Evolutionary conservation across 2,888 invertebrate species (phyloP), one percentile per base, ranked within the genome.

Genomic region (Tenodera sinensis): DNA sequence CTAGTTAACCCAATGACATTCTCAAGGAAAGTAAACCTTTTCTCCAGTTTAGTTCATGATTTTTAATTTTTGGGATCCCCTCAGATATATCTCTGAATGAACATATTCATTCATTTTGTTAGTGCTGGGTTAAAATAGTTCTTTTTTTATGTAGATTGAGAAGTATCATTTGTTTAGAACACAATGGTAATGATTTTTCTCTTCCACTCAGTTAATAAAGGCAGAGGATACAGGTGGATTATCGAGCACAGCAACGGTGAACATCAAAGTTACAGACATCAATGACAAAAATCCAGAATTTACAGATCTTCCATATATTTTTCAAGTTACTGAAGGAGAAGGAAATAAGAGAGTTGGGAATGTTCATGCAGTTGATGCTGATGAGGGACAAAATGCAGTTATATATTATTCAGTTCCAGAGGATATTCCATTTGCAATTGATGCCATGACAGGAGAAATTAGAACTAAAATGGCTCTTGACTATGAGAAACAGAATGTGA

Each of bases 221-320:
- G 98, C 98, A 0, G 97, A 97, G 93, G 98, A 98, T 92, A 96
- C 96, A 34, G 98, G 97, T 2, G 97, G 96, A 84, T 93, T 98
- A 82, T 96, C 96, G 0, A 97, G 96, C 91, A 97, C 97, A 1
- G 96, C 97, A 0, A 97, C 97, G 0, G 97, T 98, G 0, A 97
- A 98, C 92, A 97, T 98, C 89, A 97, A 96, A 92, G 97, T 98
- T 2, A 97, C 97, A 0, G 98, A 98, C 92, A 97, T 98, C 90
- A 98, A 98, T 92, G 98, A 98, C 92, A 97, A 98, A 92, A 98
- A 98, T 93, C 98, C 98, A 0, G 97, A 97, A 92, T 98, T 98
- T 92, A 95, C 97, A n/a, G 95, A 95, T 28, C 94, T 97, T 91
- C 97, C 97, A 0, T 98, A 98, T 92, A 94, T 95, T 83, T 98